A percentile compares a stretch with the other conserved stretches of the same genome.
These are phyloP conservation scores for Entomyzon cyanotis DNA, from an alignment of 2,113 vertebrate species.

Conservation along the genomic window DNA sequence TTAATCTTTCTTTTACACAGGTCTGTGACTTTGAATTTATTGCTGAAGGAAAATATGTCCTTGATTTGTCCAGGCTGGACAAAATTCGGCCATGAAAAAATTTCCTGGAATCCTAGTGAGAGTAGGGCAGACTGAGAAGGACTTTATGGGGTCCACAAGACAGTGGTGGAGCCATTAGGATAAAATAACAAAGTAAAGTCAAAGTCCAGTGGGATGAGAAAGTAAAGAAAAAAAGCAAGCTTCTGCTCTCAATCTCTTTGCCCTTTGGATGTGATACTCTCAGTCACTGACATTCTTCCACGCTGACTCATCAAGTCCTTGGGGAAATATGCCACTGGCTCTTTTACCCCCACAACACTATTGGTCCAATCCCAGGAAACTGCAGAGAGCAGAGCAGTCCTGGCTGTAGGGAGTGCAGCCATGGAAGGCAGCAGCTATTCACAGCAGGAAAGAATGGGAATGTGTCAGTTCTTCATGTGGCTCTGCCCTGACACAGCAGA, in stretches of 20 bases:
- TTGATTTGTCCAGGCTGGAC: background rate
- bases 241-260: background rate
- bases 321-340: background rate
- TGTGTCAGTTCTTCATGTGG: background rate
- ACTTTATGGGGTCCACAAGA: background rate
- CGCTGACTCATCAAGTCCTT: background rate
- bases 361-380: background rate
- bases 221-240: background rate
- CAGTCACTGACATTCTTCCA: background rate
- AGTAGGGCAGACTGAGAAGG: background rate
- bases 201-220: background rate
- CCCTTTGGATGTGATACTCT: background rate
- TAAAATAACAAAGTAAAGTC: background rate
- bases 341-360: background rate
- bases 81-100: background rate
- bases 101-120: background rate
- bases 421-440: slow-evolving; percentile 62
- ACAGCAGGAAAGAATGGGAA: slow-evolving; percentile 64
- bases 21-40: background rate
- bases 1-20: background rate
- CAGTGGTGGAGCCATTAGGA: background rate
- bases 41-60: background rate
- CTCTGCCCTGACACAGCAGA: slow-evolving; percentile 68
- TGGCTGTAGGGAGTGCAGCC: slow-evolving; percentile 28
- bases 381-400: background rate